A percentile compares a stretch with the other conserved stretches of the same genome.
These are phyloP conservation scores for Platichthys flesus DNA, from an alignment of 2,113 vertebrate genomes.

Conservation along the genomic window DNA sequence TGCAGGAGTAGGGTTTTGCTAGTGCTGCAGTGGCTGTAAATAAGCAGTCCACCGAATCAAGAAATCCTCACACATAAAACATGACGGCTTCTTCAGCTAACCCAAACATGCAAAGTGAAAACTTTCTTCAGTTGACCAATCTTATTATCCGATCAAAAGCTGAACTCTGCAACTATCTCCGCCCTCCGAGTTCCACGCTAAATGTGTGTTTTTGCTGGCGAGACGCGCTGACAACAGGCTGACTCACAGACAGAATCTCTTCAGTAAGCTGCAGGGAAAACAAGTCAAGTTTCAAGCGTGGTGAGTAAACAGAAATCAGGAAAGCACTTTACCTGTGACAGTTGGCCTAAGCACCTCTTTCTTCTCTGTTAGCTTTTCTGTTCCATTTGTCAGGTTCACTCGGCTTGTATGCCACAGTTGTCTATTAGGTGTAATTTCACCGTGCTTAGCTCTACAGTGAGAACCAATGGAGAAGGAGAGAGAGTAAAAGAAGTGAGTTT, in stretches of 20 bases:
- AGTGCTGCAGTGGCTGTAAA: background rate
- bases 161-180: slow-evolving; percentile 27
- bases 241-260: slow-evolving; percentile 74
- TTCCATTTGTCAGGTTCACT: slow-evolving; percentile 87
- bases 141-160: slow-evolving; percentile 26
- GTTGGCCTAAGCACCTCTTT: slow-evolving; percentile 86
- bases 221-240: slow-evolving; percentile 57
- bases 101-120: background rate
- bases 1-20: slow-evolving; percentile 9
- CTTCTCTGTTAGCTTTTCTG: slow-evolving; percentile 85
- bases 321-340: slow-evolving; percentile 83
- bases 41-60: slow-evolving; percentile 3
- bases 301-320: slow-evolving; percentile 84
- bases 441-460: slow-evolving; percentile 66
- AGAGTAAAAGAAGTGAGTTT: slow-evolving; percentile 14
- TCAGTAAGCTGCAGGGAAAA: slow-evolving; percentile 80
- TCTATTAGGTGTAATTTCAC: slow-evolving; percentile 77
- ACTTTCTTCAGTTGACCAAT: slow-evolving; percentile 1
- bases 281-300: slow-evolving; percentile 79
- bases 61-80: background rate
- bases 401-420: slow-evolving; percentile 73
- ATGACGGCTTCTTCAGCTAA: background rate
- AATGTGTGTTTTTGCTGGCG: slow-evolving; percentile 25
- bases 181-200: slow-evolving; percentile 4
- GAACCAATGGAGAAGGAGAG: slow-evolving; percentile 35